Evolutionary conservation across 1,140 invertebrate genomes (phyloP).

Genomic region (Bombus confusus): DNA sequence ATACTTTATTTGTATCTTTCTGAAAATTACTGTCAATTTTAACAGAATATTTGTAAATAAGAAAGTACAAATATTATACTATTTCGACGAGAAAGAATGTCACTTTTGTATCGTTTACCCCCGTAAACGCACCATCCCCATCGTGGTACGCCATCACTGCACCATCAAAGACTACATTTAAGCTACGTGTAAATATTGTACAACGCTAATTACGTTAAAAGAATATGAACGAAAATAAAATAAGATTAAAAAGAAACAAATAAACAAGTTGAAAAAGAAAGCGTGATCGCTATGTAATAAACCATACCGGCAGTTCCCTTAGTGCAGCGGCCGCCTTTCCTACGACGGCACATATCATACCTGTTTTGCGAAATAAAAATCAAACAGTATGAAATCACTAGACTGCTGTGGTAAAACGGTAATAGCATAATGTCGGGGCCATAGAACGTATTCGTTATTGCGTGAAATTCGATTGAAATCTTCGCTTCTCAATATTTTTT

Average conservation of each 20-base stretch:
- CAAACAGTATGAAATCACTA: conserved; percentile 78
- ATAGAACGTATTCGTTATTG: background rate
- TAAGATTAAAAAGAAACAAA: conserved; percentile 4
- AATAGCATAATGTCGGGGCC: conserved; percentile 31
- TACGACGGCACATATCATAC: conserved; percentile 97
- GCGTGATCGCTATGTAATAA: conserved; percentile 81
- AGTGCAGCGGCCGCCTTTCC: conserved; percentile 96
- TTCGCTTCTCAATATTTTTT: background rate
- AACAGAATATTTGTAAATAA: background rate
- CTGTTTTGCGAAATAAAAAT: conserved; percentile 86
- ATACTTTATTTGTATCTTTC: background rate
- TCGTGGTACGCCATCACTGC: conserved; percentile 1
- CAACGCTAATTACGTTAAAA: conserved; percentile 4
- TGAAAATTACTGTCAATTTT: background rate
- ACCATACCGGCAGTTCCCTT: conserved; percentile 97
- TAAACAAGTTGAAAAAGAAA: conserved; percentile 66
- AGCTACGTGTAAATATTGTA: conserved; percentile 26
- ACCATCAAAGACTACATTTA: conserved; percentile 20
- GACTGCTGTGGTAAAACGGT: conserved; percentile 46
- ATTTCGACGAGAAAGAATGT: background rate
- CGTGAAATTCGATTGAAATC: background rate
- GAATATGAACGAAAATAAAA: background rate
- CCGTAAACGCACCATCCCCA: conserved; percentile 13
- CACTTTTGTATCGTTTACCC: conserved; percentile 13
- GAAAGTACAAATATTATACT: too few species aligned